Percentiles rank a stretch among this genome's conserved stretches.
phyloP scores from a whole-genome alignment of 92 coral and sea anemone genomes.

The Ricordea florida region DNA sequence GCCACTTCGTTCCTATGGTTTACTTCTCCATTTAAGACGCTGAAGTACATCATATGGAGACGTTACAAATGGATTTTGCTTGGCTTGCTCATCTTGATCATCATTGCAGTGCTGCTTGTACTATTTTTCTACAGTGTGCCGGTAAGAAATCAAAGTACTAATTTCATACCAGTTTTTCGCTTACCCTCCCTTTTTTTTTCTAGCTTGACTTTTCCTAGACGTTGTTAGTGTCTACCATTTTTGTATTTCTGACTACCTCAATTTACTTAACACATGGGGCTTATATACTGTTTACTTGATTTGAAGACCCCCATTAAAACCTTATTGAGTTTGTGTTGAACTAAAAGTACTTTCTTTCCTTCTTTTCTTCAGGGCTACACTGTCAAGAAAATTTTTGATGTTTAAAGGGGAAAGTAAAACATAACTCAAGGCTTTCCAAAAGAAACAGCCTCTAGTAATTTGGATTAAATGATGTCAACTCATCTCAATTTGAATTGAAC shows the following conservation, averaged over 20 bases:
- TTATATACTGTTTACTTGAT: no score
- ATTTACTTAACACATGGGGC: no score
- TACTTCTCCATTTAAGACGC: conserved; percentile 83
- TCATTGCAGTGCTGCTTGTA: conserved; percentile 56
- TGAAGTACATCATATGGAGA: conserved; percentile 83
- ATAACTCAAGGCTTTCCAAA: neutral
- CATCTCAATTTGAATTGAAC: no score
- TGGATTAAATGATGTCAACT: no score
- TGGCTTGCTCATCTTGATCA: conserved; percentile 56
- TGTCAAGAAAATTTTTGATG: conserved; percentile 76
- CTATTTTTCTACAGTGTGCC: conserved; percentile 78
- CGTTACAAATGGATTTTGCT: conserved; percentile 82
- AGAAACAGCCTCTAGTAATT: neutral
- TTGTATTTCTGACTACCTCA: no score
- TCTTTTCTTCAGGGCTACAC: conserved; percentile 68
- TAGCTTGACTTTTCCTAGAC: no score
- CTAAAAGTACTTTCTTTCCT: neutral
- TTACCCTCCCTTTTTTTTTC: neutral
- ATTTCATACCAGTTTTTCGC: neutral
- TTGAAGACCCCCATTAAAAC: neutral
- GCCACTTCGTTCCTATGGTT: conserved; percentile 93
- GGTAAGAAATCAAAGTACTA: conserved; percentile 37
- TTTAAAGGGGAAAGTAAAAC: neutral
- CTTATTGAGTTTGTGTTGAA: neutral
- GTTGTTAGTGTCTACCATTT: no score